These are phyloP conservation scores for Noctua janthe DNA, from an alignment of 2,888 invertebrate genomes.

Conservation along the genomic window DNA sequence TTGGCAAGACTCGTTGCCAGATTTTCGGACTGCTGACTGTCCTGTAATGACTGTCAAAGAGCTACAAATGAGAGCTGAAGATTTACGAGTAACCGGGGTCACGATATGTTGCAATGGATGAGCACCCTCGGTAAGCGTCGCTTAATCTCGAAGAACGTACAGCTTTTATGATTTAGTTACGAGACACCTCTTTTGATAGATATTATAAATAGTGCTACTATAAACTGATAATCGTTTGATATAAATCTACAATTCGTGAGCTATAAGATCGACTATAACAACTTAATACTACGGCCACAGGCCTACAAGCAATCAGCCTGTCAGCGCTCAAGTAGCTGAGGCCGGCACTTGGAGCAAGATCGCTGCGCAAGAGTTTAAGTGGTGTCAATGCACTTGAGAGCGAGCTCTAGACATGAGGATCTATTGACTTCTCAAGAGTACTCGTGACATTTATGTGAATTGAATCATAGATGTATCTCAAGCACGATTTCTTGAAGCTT, in stretches of 20 bases:
- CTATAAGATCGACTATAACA: slow-evolving; percentile 19
- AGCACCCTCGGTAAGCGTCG: background rate
- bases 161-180: background rate
- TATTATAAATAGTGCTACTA: background rate
- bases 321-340: slow-evolving; percentile 24
- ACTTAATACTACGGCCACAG: slow-evolving; percentile 39
- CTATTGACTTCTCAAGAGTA: slow-evolving; percentile 37
- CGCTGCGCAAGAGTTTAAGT: slow-evolving; percentile 42
- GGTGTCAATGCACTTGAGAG: slow-evolving; percentile 51
- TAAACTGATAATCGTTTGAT: background rate
- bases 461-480: background rate
- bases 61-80: no score
- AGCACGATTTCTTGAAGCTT: background rate
- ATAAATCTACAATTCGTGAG: background rate
- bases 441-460: background rate
- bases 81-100: background rate
- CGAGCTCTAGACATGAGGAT: slow-evolving; percentile 9
- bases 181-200: background rate
- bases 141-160: background rate
- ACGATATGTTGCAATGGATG: background rate
- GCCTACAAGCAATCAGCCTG: slow-evolving; percentile 45
- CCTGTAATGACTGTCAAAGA: background rate
- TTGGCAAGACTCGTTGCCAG: background rate
- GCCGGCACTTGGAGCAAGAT: slow-evolving; percentile 32
- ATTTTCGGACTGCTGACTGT: background rate